A percentile compares a stretch with the other conserved stretches of the same genome.
Conservation (phyloP, 2,113 vertebrate species). For the Nanorana parkeri region DNA sequence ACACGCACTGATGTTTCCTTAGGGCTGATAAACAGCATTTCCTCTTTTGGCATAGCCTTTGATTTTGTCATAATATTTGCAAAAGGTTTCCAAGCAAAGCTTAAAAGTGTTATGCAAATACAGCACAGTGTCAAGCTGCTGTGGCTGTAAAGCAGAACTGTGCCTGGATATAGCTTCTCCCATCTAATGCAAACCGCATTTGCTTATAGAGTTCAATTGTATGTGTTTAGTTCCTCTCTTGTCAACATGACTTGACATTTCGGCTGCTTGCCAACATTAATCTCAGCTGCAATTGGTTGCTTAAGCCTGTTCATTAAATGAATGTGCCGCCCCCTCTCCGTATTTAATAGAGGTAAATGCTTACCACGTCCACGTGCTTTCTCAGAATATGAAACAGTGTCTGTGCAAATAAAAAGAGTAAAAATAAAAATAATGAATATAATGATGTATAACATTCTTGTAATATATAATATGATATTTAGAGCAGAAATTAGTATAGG, state of each 20-base stretch:
- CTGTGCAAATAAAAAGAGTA: neutral
- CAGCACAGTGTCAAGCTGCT: neutral
- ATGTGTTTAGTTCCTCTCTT: neutral
- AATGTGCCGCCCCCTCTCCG: too few species aligned
- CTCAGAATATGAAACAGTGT: neutral
- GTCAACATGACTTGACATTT: neutral
- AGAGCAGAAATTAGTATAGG: too few species aligned
- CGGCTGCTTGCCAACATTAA: neutral
- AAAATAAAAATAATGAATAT: neutral
- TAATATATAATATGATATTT: too few species aligned
- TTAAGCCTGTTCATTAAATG: neutral
- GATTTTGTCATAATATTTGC: constrained; percentile 2
- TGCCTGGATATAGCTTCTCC: neutral
- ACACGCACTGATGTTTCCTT: neutral
- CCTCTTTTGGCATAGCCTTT: constrained; percentile 4
- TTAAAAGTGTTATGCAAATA: neutral
- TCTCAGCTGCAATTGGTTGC: neutral
- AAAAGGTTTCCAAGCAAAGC: neutral
- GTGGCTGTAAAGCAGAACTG: neutral
- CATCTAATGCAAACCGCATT: neutral
- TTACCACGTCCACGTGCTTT: neutral
- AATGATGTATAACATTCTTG: too few species aligned
- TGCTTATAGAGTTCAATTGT: neutral
- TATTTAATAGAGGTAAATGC: neutral
- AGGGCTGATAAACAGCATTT: constrained; percentile 14